These are phyloP conservation scores for Rhogogaster chlorosoma DNA, from an alignment of 2,888 invertebrate genomes.

Conservation along the genomic window DNA sequence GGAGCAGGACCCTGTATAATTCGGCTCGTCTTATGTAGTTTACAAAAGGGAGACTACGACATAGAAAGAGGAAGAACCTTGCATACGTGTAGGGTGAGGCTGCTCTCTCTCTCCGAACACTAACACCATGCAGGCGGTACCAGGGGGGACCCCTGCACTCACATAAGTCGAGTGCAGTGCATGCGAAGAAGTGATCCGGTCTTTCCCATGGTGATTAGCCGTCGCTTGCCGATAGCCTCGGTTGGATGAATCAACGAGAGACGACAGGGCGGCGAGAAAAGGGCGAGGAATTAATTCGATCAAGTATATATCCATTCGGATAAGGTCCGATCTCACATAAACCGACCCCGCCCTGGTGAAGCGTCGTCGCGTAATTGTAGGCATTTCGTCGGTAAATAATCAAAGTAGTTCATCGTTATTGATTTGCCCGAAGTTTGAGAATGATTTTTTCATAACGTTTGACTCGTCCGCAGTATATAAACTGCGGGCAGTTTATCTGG, in stretches of 20 bases:
- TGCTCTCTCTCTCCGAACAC: not conserved
- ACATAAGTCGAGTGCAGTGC: conserved; percentile 15
- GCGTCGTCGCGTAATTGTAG: not conserved
- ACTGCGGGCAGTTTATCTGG: not conserved
- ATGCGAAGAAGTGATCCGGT: conserved; percentile 39
- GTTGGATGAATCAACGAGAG: conserved; percentile 36
- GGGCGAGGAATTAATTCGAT: conserved; percentile 42
- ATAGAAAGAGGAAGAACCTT: not conserved
- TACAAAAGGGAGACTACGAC: not conserved
- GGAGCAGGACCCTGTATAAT: not conserved
- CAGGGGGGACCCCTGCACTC: not conserved
- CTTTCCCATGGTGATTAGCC: conserved; percentile 60
- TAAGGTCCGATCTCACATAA: not conserved
- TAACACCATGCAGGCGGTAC: not conserved
- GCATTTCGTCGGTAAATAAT: not conserved
- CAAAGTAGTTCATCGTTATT: not conserved
- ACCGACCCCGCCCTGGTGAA: not conserved
- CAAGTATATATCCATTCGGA: conserved; percentile 10
- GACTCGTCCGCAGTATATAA: not conserved
- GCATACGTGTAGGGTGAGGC: not conserved
- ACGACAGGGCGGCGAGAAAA: not conserved
- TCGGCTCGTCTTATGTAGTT: not conserved
- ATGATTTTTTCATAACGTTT: not conserved
- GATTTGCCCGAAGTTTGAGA: not conserved
- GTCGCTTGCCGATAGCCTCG: conserved; percentile 51